Base-by-base conservation (phyloP, 2,888 invertebrate genomes). In the Drosophila prostipennis region DNA sequence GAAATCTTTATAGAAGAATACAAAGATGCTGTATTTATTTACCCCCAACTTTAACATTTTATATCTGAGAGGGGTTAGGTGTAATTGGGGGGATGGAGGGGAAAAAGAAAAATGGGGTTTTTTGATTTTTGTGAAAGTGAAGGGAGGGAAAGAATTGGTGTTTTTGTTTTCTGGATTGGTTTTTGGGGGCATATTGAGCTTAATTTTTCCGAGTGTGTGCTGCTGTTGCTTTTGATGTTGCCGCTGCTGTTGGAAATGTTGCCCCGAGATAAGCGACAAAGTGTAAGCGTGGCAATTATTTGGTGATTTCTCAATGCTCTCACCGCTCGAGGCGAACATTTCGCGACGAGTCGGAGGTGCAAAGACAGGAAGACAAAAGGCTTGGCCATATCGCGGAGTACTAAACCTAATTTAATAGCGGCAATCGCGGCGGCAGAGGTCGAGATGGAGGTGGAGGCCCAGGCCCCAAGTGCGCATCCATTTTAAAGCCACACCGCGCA, bases 251-350 rank as follows among this genome's bases (percentile, higher is more conserved):
- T 85, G 89, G 68, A 82, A 82, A 86, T 74, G 87, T 80, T 83
- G 87, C 76, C 84, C 73, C 68, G 81, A 88, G 82, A 83, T 83
- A 83, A 83, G 85, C 88, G 82, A 87, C 89, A 87, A 87, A 85
- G 78, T 89, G 82, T 85, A 87, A 85, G 88, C 89, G 74, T 71
- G 69, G 89, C 86, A 85, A 85, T 85, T 85, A 89, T 85, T 89
- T 87, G 78, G 80, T 79, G 88, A 85, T 85, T 89, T 84, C 72
- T 84, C 84, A 83, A 82, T 54, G 63, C 72, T n/a, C 51, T 8
- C 43, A 32, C 49, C 53, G 70, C 69, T 11, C 23, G 14, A 48
- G 29, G 52, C 37, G 6, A 2, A 13, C 3, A 37, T 13, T 37
- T 14, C 39, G 46, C 36, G 54, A 14, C 29, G 57, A 23, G 43